Base-by-base conservation (phyloP, 35 echinoderm and acorn worm species). In the Ptychodera flava region DNA sequence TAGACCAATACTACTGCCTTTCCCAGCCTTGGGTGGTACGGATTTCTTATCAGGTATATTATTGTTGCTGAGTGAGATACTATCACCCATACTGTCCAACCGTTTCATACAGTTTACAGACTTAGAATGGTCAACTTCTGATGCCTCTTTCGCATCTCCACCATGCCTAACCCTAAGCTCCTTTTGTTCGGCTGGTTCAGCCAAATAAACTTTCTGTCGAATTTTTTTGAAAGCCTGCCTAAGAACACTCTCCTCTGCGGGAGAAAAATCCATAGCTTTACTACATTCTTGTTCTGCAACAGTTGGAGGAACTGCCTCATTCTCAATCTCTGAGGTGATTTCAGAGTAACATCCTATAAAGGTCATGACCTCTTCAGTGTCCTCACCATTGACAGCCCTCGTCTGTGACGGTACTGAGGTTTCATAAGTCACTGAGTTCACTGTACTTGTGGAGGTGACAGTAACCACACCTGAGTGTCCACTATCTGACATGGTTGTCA, bases 311-410 rank as follows among this genome's bases (percentile, higher is more conserved):
- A 89, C 78, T 30, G 87, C 87, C 28, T 76, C 87, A 16, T 82
- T 28, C n/a, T 89, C 87, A n/a, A 82, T 34, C 38, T 82, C 45
- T 32, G 87, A 45, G 15, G 53, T 53, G 1, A 0, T 28, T 82
- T 89, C 87, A 53, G 87, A 82, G 87, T 35, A 89, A 33, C 87
- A 89, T 82, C 31, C 79, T 80, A 64, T 36, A 31, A 89, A 76
- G 31, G 87, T 89, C 16, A 80, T 89, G 79, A 82, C 37, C 14
- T 79, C 27, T 33, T 31, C 35, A 28, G 38, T 89, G n/a, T 0
- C 29, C 6, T 64, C 6, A 64, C 45, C 45, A 12, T 64, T 64
- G 45, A 64, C 45, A 6, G 22, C 6, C 6, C 22, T 22, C 6
- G 6, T 64, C 45, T 64, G 6, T 84, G 30, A 85, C 91, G 64